Conservation (phyloP, 2,888 invertebrate genomes). For the Acrobasis consociella region DNA sequence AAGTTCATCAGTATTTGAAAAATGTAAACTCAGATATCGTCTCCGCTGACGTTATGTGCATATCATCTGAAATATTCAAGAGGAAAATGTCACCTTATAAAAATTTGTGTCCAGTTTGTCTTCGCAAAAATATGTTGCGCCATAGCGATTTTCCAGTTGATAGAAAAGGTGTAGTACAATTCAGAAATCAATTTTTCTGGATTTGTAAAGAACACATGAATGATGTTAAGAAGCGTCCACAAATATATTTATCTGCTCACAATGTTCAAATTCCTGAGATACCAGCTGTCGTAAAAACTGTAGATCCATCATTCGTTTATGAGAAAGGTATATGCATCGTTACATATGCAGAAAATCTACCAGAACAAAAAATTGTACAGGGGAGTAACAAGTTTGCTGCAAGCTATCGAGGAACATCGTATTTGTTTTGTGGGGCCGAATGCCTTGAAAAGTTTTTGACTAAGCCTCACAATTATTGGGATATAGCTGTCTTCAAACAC, state of each 20-base stretch:
- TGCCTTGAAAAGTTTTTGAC: slow-evolving; percentile 80
- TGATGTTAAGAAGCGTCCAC: slow-evolving; percentile 69
- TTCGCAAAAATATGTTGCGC: slow-evolving; percentile 57
- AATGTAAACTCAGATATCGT: slow-evolving; percentile 75
- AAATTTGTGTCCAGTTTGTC: slow-evolving; percentile 84
- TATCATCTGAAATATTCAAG: slow-evolving; percentile 80
- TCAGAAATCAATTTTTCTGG: slow-evolving; percentile 82
- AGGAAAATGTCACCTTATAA: slow-evolving; percentile 74
- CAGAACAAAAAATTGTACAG: slow-evolving; percentile 63
- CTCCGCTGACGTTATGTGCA: slow-evolving; percentile 74
- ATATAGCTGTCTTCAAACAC: slow-evolving; percentile 67
- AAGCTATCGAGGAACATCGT: slow-evolving; percentile 73
- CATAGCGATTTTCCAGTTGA: slow-evolving; percentile 74
- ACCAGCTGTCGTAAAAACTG: slow-evolving; percentile 70
- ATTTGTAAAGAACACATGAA: slow-evolving; percentile 80
- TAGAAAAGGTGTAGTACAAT: slow-evolving; percentile 82
- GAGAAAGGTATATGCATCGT: slow-evolving; percentile 84
- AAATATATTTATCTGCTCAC: slow-evolving; percentile 51
- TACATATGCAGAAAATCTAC: slow-evolving; percentile 81
- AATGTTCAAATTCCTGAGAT: slow-evolving; percentile 70
- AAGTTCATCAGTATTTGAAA: slow-evolving; percentile 77
- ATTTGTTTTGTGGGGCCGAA: slow-evolving; percentile 78
- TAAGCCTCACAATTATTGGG: slow-evolving; percentile 74
- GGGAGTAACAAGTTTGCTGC: slow-evolving; percentile 75
- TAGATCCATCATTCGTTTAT: slow-evolving; percentile 64